These are phyloP conservation scores for Tromatobia lineatoria DNA, from an alignment of 2,888 invertebrate genomes.

Conservation along the genomic window DNA sequence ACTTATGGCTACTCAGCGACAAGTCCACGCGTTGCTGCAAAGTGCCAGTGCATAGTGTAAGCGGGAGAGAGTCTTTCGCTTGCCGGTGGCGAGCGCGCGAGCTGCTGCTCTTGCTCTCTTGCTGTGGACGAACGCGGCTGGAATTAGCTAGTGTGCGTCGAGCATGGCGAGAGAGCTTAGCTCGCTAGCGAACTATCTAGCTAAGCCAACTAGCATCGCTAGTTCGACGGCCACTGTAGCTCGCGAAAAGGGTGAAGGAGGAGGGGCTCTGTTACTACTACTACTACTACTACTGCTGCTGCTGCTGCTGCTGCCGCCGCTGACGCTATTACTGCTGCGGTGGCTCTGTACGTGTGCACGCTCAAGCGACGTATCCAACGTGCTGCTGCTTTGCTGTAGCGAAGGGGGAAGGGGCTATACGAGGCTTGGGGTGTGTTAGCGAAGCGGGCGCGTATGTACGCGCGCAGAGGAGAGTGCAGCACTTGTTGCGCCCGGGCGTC, in stretches of 20 bases:
- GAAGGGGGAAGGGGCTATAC: slow-evolving; percentile 48
- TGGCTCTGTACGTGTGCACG: slow-evolving; percentile 32
- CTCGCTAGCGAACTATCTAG: slow-evolving; percentile 53
- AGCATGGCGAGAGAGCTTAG: slow-evolving; percentile 66
- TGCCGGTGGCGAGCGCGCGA: slow-evolving; percentile 10
- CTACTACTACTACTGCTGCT: slow-evolving; percentile 24
- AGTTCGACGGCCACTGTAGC: slow-evolving; percentile 46
- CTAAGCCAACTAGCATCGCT: slow-evolving; percentile 59
- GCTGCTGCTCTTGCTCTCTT: not conserved
- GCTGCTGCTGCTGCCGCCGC: slow-evolving; percentile 7
- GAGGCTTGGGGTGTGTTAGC: slow-evolving; percentile 71
- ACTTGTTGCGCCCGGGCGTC: slow-evolving; percentile 85
- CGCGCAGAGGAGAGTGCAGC: slow-evolving; percentile 78
- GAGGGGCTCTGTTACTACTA: slow-evolving; percentile 58
- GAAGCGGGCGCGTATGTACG: slow-evolving; percentile 71
- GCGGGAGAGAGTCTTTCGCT: slow-evolving; percentile 57
- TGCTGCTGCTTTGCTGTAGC: slow-evolving; percentile 21
- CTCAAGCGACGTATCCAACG: slow-evolving; percentile 44
- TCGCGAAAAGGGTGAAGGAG: slow-evolving; percentile 57
- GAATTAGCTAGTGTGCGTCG: slow-evolving; percentile 64
- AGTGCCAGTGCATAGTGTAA: slow-evolving; percentile 13
- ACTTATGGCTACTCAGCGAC: not conserved
- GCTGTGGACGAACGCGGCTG: slow-evolving; percentile 58
- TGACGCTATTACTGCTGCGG: slow-evolving; percentile 16
- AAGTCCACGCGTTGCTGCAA: not conserved